Base-by-base conservation (phyloP, 37 sponge, comb jelly and placozoan species). In the Dysidea cf. avara region DNA sequence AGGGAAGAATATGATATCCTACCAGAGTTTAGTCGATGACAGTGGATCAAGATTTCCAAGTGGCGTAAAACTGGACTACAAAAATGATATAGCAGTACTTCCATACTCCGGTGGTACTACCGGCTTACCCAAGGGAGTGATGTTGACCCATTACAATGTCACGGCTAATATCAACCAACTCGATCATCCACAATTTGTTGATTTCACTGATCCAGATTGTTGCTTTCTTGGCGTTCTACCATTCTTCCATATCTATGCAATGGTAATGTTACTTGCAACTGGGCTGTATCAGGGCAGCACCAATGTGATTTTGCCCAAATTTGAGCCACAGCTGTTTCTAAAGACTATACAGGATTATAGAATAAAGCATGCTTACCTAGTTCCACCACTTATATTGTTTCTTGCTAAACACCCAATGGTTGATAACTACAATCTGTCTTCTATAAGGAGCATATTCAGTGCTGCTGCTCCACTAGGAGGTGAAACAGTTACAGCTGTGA, bases 391-490 rank as follows among this genome's bases (percentile, higher is more conserved):
- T 14, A 55, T 83, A 21, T 61, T 95, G 30, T 95, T 95, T 75
- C 72, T 95, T 0, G 89, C 92, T 4, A 91, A 91, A n/a, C n/a
- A n/a, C n/a, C n/a, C n/a, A n/a, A n/a, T n/a, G n/a, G n/a, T n/a
- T n/a, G n/a, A n/a, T n/a, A 71, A 88, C 55, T 95, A 92, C 75
- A 74, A 95, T 61, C 65, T 91, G 16, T 85, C 88, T 3, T 51
- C 53, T 17, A 20, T 95, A 6, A 68, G 30, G 16, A 29, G 74
- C 34, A 62, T 95, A 11, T 64, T 85, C 21, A 57, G 75, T 61
- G 96, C 83, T 1, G 92, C 96, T 48, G 96, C 96, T 34, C 96
- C 96, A 11, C 66, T 91, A 53, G 78, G 92, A 32, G 86, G 76
- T 29, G 92, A 95, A 9, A 9, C 88, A 30, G 74, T 73, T 0